Base-by-base conservation (phyloP, 2,113 vertebrate genomes). In the Arvicanthis niloticus region DNA sequence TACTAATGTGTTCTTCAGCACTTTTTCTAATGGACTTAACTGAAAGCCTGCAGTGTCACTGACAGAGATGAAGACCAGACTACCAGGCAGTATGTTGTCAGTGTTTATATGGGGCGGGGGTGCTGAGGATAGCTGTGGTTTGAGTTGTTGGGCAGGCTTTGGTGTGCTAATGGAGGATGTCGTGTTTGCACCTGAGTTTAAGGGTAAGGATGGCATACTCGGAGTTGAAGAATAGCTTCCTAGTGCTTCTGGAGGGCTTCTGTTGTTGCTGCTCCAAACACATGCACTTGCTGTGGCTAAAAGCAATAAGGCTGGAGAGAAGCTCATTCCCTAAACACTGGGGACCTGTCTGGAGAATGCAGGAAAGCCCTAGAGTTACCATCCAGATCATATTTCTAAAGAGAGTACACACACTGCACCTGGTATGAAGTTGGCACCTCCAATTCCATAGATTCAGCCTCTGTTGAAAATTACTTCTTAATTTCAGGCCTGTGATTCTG, bases 401-500 rank as follows among this genome's bases (percentile, higher is more conserved):
- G 86, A 72, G 40, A 77, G 3, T 11, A 16, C 15, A 45, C 5
- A 13, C 24, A 77, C 34, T 92, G 76, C 68, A 68, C 95, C 93
- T 95, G 85, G 65, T 70, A 86, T 92, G 42, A 60, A 82, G 72
- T 87, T 95, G 67, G 24, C 37, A 84, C 45, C 24, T 73, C 70
- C 16, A 42, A 45, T 93, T 76, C 60, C 31, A 58, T 58, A 91
- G 62, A 40, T 42, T 58, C 48, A 78, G 86, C 26, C 58, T 89
- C 91, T 97, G 86, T 96, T 97, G 91, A 92, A 3, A 95, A 95
- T 95, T 82, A 65, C 77, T 68, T 96, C 53, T 40, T 77, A 81
- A 95, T 90, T 89, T 96, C 53, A 95, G 31, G 48, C 68, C 65
- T 78, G 34, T 92, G 73, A 88, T 98, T 97, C 89, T 96, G 76